Conservation (phyloP, 1,140 invertebrate genomes). For the Branchinecta lindahli region DNA sequence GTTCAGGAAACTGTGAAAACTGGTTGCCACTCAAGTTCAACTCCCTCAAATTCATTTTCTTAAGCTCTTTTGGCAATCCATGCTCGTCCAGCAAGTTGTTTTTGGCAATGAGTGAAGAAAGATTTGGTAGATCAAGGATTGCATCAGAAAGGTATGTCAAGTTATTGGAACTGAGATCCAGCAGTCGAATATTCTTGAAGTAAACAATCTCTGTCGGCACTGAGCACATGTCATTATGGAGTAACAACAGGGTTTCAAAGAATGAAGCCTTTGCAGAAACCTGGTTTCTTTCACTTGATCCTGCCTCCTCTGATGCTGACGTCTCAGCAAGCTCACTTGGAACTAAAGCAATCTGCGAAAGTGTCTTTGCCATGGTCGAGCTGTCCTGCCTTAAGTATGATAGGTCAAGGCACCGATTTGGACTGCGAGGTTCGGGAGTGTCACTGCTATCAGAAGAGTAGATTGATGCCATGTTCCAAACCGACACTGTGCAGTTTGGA, state of each 20-base stretch:
- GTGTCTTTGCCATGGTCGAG: background rate
- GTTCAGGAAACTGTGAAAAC: conserved; percentile 64
- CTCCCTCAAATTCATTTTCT: conserved; percentile 45
- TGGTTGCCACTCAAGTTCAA: conserved; percentile 84
- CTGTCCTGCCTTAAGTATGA: background rate
- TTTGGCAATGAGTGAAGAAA: conserved; percentile 63
- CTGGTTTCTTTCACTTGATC: background rate
- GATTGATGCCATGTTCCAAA: background rate
- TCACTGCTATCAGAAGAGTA: conserved; percentile 3
- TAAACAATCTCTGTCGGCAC: conserved; percentile 25
- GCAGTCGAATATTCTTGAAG: conserved; percentile 37
- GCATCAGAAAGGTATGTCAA: conserved; percentile 55
- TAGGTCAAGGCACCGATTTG: background rate
- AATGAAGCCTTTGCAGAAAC: conserved; percentile 31
- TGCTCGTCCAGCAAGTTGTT: conserved; percentile 69
- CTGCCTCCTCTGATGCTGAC: background rate
- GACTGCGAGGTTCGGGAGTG: background rate
- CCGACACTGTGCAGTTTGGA: too few relatives aligned
- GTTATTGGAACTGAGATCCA: conserved; percentile 80
- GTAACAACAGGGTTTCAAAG: conserved; percentile 50
- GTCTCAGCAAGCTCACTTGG: background rate
- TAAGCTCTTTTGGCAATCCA: conserved; percentile 69
- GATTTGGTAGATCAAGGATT: conserved; percentile 45
- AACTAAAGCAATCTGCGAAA: background rate
- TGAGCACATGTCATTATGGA: conserved; percentile 47